These are phyloP conservation scores for Campopleginae sp. DNA, from an alignment of 2,888 invertebrate genomes.

Conservation along the genomic window DNA sequence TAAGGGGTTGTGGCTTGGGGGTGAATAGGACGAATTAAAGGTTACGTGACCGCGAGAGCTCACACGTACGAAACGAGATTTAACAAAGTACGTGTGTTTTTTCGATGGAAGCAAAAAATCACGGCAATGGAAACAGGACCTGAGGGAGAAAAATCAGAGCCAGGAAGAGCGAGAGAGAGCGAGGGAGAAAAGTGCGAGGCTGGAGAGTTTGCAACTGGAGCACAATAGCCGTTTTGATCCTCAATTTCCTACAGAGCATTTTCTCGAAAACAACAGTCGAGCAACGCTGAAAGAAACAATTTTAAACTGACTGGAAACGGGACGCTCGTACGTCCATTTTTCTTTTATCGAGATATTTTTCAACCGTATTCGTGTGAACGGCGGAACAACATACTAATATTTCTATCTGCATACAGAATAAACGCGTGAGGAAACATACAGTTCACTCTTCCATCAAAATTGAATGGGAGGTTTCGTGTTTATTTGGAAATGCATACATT, in stretches of 20 bases:
- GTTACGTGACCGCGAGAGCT: slow-evolving; percentile 59
- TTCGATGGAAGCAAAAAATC: slow-evolving; percentile 49
- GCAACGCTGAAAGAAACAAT: slow-evolving; percentile 35
- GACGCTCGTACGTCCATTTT: neutral
- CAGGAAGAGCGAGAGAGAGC: neutral
- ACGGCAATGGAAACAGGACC: neutral
- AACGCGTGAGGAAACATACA: neutral
- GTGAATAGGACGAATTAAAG: slow-evolving; percentile 59
- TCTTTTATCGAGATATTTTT: neutral
- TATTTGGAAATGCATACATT: neutral
- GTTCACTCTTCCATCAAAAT: neutral
- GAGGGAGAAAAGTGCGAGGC: neutral
- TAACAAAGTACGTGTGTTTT: slow-evolving; percentile 67
- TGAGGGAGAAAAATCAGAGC: neutral
- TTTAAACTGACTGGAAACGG: slow-evolving; percentile 34
- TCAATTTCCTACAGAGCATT: slow-evolving; percentile 52
- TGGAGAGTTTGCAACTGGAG: slow-evolving; percentile 41
- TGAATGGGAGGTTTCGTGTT: neutral
- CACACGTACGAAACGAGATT: slow-evolving; percentile 59
- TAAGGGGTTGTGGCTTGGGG: neutral
- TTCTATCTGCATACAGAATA: neutral
- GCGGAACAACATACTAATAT: neutral
- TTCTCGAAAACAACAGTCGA: slow-evolving; percentile 14
- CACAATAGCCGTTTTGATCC: slow-evolving; percentile 29
- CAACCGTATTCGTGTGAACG: neutral